Conservation (phyloP, 2,113 vertebrate species). For the Laticauda colubrina region DNA sequence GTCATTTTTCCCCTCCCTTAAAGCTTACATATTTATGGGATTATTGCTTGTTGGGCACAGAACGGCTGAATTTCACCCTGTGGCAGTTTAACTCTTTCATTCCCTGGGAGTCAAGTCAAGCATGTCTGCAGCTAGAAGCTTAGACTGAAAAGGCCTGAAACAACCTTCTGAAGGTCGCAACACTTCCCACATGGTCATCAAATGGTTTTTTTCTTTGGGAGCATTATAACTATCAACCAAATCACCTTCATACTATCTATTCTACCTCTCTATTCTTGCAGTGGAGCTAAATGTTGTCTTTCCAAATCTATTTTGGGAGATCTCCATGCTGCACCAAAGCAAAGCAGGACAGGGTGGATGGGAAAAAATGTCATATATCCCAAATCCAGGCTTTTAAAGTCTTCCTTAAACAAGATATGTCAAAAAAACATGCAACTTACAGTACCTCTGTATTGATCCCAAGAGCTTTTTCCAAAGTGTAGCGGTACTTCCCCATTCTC, state of each 20-base stretch:
- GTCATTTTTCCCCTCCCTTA: not conserved
- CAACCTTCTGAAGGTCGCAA: not conserved
- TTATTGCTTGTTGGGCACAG: not conserved
- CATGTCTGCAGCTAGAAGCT: not conserved
- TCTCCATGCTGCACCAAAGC: not conserved
- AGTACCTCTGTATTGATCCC: conserved; percentile 91
- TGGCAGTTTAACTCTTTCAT: not conserved
- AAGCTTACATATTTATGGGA: not conserved
- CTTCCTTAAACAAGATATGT: not conserved
- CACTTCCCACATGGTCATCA: not conserved
- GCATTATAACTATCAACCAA: not conserved
- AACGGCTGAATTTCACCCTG: not conserved
- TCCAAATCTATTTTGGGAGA: not conserved
- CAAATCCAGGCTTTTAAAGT: not conserved
- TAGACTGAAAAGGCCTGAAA: not conserved
- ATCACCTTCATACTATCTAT: not conserved
- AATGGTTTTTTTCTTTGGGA: not conserved
- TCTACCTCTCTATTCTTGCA: not conserved
- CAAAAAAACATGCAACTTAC: not conserved
- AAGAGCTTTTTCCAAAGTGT: conserved; percentile 86
- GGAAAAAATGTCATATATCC: not conserved
- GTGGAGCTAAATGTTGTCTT: not conserved
- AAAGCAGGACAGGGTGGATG: not conserved
- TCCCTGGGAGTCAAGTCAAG: not conserved
- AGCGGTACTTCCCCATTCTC: conserved; percentile 90